Evolutionary conservation across 2,888 invertebrate genomes (phyloP), one percentile per base, ranked within the genome.

Genomic region (Oscheius myriophilus): DNA sequence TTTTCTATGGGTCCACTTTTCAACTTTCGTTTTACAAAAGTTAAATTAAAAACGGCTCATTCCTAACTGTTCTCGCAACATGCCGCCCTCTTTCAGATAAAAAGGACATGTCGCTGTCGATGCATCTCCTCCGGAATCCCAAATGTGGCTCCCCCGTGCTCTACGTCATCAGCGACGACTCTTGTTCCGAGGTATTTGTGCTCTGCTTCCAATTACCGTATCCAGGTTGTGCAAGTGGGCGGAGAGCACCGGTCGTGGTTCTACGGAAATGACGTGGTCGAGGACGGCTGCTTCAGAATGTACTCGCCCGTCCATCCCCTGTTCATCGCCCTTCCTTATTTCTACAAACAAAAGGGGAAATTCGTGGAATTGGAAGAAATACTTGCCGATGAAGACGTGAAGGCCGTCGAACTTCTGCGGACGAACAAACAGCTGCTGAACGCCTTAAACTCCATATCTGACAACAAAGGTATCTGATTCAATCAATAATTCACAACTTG

Each of bases 171-270:
- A 69, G 70, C 1, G 61, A 70, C 3, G 63, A 62, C 1, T 23
- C 11, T 26, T 80, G 76, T 52, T 73, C 74, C 52, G 80, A 80
- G 76, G 80, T 79, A 16, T 41, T 61, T 25, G 16, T 3, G 26
- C n/a, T n/a, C n/a, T 23, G 7, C 25, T 12, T 26, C 16, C n/a
- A 25, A 23, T n/a, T 26, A 26, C 21, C 2, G 14, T 25, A 12
- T 62, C 41, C 63, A 81, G 75, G 53, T 82, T 21, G 26, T 82
- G 46, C 65, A 65, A 12, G 41, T 79, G 25, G 76, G 74, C 25
- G 76, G 79, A 23, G 76, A 75, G 26, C 65, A 72, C 21, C 78
- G 82, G 7, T 79, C 78, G 26, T 77, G 75, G 54, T 81, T 82
- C 67, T 75, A 70, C 63, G 83, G 82, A 4, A 78, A 83, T n/a